Evolutionary conservation across 2,888 invertebrate genomes (phyloP).

Genomic region (Lasius platythorax): DNA sequence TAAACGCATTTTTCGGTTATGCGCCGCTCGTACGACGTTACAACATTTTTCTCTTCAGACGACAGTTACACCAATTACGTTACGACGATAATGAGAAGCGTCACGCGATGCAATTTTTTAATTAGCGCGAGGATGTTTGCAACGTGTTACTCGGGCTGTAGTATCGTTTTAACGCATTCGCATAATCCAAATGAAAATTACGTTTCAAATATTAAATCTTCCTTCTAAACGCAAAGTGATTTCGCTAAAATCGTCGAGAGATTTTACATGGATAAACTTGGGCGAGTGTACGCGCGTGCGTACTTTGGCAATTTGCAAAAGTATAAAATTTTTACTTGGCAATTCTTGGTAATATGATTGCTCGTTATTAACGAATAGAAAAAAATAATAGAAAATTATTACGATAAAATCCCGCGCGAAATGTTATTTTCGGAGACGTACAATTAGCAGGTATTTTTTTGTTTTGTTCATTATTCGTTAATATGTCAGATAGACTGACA

Average conservation of each 20-base stretch:
- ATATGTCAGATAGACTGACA: slow-evolving; percentile 32
- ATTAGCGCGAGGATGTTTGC: slow-evolving; percentile 38
- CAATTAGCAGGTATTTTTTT: slow-evolving; percentile 6
- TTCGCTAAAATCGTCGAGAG: neutral
- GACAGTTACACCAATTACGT: slow-evolving; percentile 31
- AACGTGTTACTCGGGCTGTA: neutral
- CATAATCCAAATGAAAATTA: slow-evolving; percentile 49
- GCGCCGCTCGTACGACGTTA: neutral
- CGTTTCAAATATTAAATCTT: slow-evolving; percentile 45
- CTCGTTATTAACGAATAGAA: neutral
- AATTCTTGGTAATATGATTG: neutral
- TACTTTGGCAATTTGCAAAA: neutral
- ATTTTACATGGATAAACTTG: neutral
- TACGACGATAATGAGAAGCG: slow-evolving; percentile 35
- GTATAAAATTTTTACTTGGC: neutral
- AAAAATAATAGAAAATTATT: neutral
- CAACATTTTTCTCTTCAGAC: neutral
- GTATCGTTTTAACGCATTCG: slow-evolving; percentile 16
- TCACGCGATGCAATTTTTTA: slow-evolving; percentile 46
- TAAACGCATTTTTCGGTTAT: slow-evolving; percentile 16
- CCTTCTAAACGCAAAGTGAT: slow-evolving; percentile 13
- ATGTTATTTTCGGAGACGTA: neutral
- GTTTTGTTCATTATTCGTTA: slow-evolving; percentile 18
- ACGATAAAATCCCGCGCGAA: neutral
- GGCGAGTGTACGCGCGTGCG: neutral